These are phyloP conservation scores for Nyctibius grandis DNA, from an alignment of 2,797 vertebrate species.

Conservation along the genomic window DNA sequence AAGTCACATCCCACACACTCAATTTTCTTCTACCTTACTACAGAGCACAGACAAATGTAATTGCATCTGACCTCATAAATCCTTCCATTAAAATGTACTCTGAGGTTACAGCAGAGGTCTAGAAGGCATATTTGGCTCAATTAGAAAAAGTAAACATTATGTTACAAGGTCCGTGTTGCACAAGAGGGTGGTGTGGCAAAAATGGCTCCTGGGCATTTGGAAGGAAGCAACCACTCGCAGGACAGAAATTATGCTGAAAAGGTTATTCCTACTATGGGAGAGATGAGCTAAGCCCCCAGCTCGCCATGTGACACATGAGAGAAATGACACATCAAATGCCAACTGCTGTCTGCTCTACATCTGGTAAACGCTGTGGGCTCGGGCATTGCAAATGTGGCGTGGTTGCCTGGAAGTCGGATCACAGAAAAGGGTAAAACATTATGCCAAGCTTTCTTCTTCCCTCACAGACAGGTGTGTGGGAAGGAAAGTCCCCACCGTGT, in stretches of 20 bases:
- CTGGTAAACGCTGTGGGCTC: not conserved
- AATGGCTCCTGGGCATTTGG: not conserved
- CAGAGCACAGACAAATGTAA: slow-evolving; percentile 3
- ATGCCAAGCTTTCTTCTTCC: not conserved
- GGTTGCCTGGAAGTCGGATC: not conserved
- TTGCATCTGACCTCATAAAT: slow-evolving; percentile 20
- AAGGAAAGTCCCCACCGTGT: accelerated
- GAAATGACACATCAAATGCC: not conserved
- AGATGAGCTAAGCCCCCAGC: not conserved
- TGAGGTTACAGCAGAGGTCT: not conserved
- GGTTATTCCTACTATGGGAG: not conserved
- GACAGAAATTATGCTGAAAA: not conserved
- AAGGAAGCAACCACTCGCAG: not conserved
- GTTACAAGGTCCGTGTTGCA: not conserved
- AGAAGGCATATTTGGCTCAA: not conserved
- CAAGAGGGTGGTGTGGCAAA: not conserved
- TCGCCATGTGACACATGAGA: accelerated
- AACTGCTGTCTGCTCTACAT: not conserved
- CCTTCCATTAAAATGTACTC: slow-evolving; percentile 32
- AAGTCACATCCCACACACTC: not conserved
- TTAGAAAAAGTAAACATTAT: not conserved
- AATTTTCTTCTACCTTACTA: not conserved
- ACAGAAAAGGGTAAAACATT: not conserved
- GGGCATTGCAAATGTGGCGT: too few relatives aligned
- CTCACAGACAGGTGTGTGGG: not conserved